Percentiles rank a stretch among this genome's conserved stretches.
Conservation (phyloP, 2,797 vertebrate genomes). For the Leptoclinus maculatus region DNA sequence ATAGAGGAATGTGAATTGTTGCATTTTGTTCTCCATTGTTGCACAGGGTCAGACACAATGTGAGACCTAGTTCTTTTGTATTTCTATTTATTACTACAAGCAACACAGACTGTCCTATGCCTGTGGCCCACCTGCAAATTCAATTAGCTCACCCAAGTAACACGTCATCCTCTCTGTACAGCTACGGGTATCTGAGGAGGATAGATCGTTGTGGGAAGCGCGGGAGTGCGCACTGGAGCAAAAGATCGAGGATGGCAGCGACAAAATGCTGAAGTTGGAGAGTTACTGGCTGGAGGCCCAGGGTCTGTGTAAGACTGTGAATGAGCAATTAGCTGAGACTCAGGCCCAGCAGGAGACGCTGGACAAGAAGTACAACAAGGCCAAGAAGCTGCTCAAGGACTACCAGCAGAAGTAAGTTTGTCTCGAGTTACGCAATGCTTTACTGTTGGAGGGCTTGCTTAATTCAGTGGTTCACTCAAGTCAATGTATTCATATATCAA, state of each 20-base stretch:
- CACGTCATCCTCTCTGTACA: constrained; percentile 66
- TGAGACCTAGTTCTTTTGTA: neutral
- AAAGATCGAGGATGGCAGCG: constrained; percentile 87
- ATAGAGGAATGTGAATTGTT: neutral
- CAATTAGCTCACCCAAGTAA: constrained; percentile 10
- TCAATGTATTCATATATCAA: neutral
- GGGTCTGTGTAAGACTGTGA: constrained; percentile 90
- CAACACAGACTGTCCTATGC: neutral
- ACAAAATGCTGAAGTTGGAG: constrained; percentile 91
- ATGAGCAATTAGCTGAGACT: constrained; percentile 89
- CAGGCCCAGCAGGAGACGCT: constrained; percentile 90
- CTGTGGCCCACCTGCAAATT: neutral
- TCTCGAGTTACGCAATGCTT: neutral
- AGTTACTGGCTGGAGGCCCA: constrained; percentile 93
- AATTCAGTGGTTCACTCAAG: neutral
- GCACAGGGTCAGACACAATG: neutral
- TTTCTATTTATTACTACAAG: neutral
- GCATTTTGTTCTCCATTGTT: too few relatives aligned
- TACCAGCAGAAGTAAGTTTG: constrained; percentile 93
- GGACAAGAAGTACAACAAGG: constrained; percentile 95
- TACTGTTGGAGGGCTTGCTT: neutral
- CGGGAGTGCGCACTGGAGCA: constrained; percentile 87
- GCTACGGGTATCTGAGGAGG: constrained; percentile 85
- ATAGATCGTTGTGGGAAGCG: constrained; percentile 85
- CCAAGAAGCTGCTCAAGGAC: constrained; percentile 94